phyloP scores from a whole-genome alignment of 2,888 invertebrate genomes.

The Chrysopilus asiliformis region DNA sequence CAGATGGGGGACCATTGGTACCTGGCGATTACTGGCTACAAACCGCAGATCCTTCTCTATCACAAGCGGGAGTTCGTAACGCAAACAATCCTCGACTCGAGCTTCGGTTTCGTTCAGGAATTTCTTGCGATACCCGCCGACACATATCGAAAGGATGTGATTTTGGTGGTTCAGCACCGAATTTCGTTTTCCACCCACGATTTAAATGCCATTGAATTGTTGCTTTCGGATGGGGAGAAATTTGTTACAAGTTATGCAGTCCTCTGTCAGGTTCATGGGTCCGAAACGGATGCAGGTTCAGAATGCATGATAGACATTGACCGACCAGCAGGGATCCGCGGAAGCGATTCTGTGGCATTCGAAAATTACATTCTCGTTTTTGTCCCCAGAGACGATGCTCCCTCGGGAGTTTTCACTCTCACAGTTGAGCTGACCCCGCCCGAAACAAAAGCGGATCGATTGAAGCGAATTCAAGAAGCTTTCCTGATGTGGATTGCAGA shows the following conservation, averaged over 20 bases:
- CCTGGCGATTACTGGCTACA: constrained; percentile 27
- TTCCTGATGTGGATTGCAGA: constrained; percentile 24
- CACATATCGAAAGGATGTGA: constrained; percentile 34
- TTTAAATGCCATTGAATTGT: constrained; percentile 28
- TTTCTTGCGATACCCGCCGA: constrained; percentile 30
- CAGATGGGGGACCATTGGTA: constrained; percentile 34
- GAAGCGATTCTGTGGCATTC: constrained; percentile 22
- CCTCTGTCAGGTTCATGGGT: constrained; percentile 25
- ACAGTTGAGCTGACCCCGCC: constrained; percentile 25
- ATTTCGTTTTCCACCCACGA: constrained; percentile 30
- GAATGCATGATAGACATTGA: constrained; percentile 29
- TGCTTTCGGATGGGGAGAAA: constrained; percentile 34
- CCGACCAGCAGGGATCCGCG: constrained; percentile 25
- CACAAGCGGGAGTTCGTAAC: constrained; percentile 25
- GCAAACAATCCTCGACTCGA: constrained; percentile 27
- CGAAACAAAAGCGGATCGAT: constrained; percentile 26
- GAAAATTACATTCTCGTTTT: constrained; percentile 23
- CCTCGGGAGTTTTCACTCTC: constrained; percentile 28
- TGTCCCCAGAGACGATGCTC: constrained; percentile 26
- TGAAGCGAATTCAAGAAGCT: constrained; percentile 24
- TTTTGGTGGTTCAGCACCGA: constrained; percentile 34
- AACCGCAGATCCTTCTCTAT: constrained; percentile 30
- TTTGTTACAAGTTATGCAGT: constrained; percentile 28
- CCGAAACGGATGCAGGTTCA: constrained; percentile 21
- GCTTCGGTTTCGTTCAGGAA: constrained; percentile 29